Evolutionary conservation across 1,140 invertebrate genomes (phyloP).

Genomic region (Lutraria rhynchaena): DNA sequence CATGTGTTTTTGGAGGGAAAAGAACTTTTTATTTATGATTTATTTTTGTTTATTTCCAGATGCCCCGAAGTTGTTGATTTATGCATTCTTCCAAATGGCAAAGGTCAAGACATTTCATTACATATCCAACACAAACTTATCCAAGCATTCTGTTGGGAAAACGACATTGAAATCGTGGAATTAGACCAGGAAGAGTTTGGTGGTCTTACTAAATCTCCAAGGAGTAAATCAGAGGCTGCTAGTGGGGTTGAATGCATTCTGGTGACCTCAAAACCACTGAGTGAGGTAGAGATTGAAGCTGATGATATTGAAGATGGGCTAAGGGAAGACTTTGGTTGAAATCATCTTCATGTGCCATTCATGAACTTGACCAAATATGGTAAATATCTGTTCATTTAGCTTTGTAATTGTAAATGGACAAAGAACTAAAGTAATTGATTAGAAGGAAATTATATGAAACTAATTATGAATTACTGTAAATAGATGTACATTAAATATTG

Average conservation of each 20-base stretch:
- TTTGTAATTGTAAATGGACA: too few relatives aligned
- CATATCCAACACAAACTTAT: slow-evolving; percentile 79
- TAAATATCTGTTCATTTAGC: too few relatives aligned
- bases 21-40: background rate
- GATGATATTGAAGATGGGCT: background rate
- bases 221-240: background rate
- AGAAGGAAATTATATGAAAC: too few relatives aligned
- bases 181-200: slow-evolving; percentile 7
- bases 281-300: background rate
- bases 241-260: background rate
- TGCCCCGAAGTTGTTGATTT: slow-evolving; percentile 75
- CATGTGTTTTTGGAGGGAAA: too few relatives aligned
- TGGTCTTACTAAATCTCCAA: background rate
- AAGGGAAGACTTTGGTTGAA: slow-evolving; percentile 20
- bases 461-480: too few relatives aligned
- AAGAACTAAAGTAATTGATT: too few relatives aligned
- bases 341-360: too few relatives aligned
- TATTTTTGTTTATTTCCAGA: slow-evolving; percentile 55
- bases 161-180: slow-evolving; percentile 71
- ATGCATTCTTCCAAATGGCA: slow-evolving; percentile 72
- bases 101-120: slow-evolving; percentile 66
- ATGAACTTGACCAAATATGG: too few relatives aligned
- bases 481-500: too few relatives aligned
- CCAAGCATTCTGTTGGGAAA: slow-evolving; percentile 80
- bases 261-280: slow-evolving; percentile 8